These are phyloP conservation scores for Aricia agestis DNA, from an alignment of 1,140 invertebrate species.

Conservation along the genomic window DNA sequence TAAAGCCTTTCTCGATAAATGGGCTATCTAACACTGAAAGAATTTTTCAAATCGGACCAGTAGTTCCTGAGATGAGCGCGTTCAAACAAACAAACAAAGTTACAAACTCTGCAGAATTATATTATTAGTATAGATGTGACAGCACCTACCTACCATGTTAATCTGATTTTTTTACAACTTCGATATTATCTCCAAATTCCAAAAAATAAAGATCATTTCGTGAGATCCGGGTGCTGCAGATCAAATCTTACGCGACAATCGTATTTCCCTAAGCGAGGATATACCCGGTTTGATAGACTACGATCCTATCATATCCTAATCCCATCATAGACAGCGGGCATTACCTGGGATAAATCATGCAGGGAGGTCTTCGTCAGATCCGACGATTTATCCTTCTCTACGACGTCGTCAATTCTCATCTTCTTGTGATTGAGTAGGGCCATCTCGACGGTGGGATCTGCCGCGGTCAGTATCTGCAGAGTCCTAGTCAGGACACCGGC, in stretches of 20 bases:
- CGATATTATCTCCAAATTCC: too few relatives aligned
- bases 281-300: not conserved
- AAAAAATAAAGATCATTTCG: too few relatives aligned
- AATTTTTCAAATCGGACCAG: too few relatives aligned
- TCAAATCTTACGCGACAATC: not conserved
- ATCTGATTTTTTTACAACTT: too few relatives aligned
- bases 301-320: not conserved
- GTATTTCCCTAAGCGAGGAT: not conserved
- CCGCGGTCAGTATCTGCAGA: slow-evolving; percentile 61
- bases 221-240: not conserved
- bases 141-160: too few relatives aligned
- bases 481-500: slow-evolving; percentile 65
- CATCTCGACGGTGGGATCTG: slow-evolving; percentile 71
- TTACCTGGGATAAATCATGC: slow-evolving; percentile 72
- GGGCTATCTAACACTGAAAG: too few relatives aligned
- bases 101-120: too few relatives aligned
- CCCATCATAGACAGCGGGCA: not conserved
- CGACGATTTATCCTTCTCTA: slow-evolving; percentile 49
- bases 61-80: too few relatives aligned
- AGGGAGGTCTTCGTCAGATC: slow-evolving; percentile 64
- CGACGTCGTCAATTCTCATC: slow-evolving; percentile 65
- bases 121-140: too few relatives aligned
- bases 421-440: slow-evolving; percentile 73
- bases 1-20: too few relatives aligned
- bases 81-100: too few relatives aligned